These are phyloP conservation scores for Eulemur coronatus DNA, from an alignment of 2,797 vertebrate species.

Conservation along the genomic window DNA sequence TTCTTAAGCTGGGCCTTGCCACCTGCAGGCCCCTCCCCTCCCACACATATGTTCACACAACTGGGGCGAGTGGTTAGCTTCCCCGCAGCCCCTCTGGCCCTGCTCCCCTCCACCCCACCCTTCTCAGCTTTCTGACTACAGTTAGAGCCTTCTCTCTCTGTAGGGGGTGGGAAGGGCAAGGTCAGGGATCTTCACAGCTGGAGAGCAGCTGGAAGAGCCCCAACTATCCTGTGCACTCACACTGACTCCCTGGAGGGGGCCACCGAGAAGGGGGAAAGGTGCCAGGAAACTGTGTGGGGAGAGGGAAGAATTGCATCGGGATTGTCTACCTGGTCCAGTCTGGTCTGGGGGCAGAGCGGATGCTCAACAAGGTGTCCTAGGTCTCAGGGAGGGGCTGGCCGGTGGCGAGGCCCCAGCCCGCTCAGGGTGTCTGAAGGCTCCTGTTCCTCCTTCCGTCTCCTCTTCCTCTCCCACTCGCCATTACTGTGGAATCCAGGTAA, in stretches of 20 bases:
- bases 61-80: neutral
- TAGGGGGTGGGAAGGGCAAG: neutral
- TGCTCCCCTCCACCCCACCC: neutral
- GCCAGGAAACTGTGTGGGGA: neutral
- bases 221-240: neutral
- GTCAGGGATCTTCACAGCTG: constrained; percentile 47
- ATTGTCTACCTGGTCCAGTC: neutral
- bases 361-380: neutral
- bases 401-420: neutral
- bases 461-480: neutral
- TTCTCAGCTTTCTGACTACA: constrained; percentile 54
- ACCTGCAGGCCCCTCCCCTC: constrained; percentile 27
- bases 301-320: neutral
- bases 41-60: constrained; percentile 26
- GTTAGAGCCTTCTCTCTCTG: neutral
- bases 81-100: neutral
- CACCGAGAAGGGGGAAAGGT: neutral
- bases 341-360: neutral
- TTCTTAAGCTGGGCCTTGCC: constrained; percentile 37
- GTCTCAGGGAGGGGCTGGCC: neutral
- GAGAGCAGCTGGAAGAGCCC: constrained; percentile 55
- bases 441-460: neutral
- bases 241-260: neutral
- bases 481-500: neutral
- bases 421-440: neutral